These are phyloP conservation scores for Psilanteris sp. DNA, from an alignment of 1,140 invertebrate species.

Conservation along the genomic window DNA sequence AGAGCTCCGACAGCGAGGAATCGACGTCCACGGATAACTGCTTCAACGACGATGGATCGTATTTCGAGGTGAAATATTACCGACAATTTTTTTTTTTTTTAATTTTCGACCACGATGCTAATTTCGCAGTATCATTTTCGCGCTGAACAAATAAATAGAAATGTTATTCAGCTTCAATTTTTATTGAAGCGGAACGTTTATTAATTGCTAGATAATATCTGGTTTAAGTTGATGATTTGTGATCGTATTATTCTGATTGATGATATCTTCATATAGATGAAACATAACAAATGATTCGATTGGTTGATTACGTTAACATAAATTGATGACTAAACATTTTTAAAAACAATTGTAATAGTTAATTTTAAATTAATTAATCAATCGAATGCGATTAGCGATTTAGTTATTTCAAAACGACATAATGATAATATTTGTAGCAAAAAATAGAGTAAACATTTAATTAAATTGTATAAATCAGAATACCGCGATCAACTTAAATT, in stretches of 20 bases:
- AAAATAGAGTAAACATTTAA: too few relatives aligned
- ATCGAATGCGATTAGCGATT: not conserved
- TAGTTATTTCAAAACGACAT: too few relatives aligned
- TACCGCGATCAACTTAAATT: too few relatives aligned
- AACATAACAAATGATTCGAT: slow-evolving; percentile 20
- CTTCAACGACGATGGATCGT: slow-evolving; percentile 77
- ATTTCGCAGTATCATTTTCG: too few relatives aligned
- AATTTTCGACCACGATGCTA: not conserved
- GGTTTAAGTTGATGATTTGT: too few relatives aligned
- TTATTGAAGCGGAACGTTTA: too few relatives aligned
- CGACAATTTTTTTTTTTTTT: slow-evolving; percentile 3
- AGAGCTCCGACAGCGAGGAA: slow-evolving; percentile 76
- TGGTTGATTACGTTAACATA: slow-evolving; percentile 21
- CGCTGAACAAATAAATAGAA: not conserved
- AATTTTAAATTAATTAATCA: slow-evolving; percentile 33
- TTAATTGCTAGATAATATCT: too few relatives aligned
- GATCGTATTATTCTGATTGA: too few relatives aligned
- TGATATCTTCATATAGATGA: slow-evolving; percentile 17
- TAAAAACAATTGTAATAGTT: slow-evolving; percentile 4
- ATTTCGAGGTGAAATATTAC: slow-evolving; percentile 76
- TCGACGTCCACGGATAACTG: slow-evolving; percentile 71
- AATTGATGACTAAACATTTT: slow-evolving; percentile 24
- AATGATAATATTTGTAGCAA: too few relatives aligned
- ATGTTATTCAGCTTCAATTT: slow-evolving; percentile 3
- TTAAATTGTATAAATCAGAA: too few relatives aligned